Percentiles rank a stretch among this genome's conserved stretches.
Conservation (phyloP, 2,113 vertebrate species). For the Nerophis lumbriciformis region DNA sequence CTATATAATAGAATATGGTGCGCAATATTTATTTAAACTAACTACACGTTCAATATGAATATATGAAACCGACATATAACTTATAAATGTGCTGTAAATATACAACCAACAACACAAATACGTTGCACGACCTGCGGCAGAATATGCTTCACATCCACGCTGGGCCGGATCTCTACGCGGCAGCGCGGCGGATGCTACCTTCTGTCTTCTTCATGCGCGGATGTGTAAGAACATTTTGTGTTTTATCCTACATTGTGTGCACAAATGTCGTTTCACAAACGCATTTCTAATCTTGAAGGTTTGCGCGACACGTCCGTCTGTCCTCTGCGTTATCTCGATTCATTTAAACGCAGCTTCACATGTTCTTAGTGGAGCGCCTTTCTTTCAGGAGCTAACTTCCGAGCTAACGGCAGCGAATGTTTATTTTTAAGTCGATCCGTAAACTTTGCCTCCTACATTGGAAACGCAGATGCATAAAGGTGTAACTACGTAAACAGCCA, state of each 20-base stretch:
- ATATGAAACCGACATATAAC: neutral
- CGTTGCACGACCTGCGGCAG: conserved; percentile 22
- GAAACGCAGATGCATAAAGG: accelerated
- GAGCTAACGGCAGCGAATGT: conserved; percentile 30
- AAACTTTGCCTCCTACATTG: neutral
- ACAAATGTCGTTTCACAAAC: neutral
- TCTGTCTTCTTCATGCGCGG: conserved; percentile 44
- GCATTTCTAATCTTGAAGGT: accelerated
- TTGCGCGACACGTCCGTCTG: neutral
- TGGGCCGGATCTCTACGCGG: neutral
- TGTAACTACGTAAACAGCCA: no score
- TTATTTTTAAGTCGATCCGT: conserved; percentile 1
- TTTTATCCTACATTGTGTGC: conserved; percentile 6
- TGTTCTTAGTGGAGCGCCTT: conserved; percentile 18
- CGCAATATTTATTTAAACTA: neutral
- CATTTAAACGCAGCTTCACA: conserved; percentile 6
- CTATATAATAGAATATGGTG: neutral
- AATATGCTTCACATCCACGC: conserved; percentile 19
- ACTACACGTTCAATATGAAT: neutral
- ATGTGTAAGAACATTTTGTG: conserved; percentile 52
- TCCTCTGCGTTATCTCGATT: neutral
- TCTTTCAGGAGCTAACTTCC: conserved; percentile 46
- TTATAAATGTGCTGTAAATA: neutral
- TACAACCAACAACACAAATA: accelerated
- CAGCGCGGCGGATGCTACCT: conserved; percentile 48